Evolutionary conservation across 2,888 invertebrate genomes (phyloP), one percentile per base, ranked within the genome.

Genomic region (Globia sparganii): DNA sequence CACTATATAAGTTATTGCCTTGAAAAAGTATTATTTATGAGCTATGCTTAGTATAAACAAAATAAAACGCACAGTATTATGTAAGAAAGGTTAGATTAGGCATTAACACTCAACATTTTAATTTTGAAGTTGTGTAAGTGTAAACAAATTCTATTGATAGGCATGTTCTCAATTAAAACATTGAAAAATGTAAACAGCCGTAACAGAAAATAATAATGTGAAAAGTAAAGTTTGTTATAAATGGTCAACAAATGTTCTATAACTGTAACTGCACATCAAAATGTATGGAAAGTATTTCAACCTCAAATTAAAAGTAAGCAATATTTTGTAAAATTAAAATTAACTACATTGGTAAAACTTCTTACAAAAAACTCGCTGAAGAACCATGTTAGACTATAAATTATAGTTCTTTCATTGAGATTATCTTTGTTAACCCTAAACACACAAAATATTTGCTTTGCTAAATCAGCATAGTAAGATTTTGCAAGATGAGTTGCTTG

Each of bases 131-230:
- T 59, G 31, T 18, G 53, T 59, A 37, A 40, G 34, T 40, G 37
- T 81, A 74, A 85, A 82, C 81, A 85, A 72, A 34, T 61, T 67
- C 59, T 71, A 62, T 72, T 81, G 68, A 73, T 67, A 67, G 11
- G 28, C 31, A 34, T 67, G 62, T 64, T 64, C 49, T 74, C 25
- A 37, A 34, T 62, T 53, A 59, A 58, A 59, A 80, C 64, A 53
- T 34, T 72, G 11, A 18, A 56, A 56, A 53, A 68, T 61, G 21
- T 56, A 53, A 31, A 59, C 65, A 64, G 18, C 46, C 9, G 21
- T 61, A 18, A 28, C 18, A 2, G 37, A 18, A n/a, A 61, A n/a
- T 15, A 49, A 21, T 31, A 25, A n/a, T 43, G 9, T 15, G 43
- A 18, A 18, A 61, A 61, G 25, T 31, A 46, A 21, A 37, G 37